These are phyloP conservation scores for Okamejei kenojei DNA, from an alignment of 2,797 vertebrate species.

Conservation along the genomic window DNA sequence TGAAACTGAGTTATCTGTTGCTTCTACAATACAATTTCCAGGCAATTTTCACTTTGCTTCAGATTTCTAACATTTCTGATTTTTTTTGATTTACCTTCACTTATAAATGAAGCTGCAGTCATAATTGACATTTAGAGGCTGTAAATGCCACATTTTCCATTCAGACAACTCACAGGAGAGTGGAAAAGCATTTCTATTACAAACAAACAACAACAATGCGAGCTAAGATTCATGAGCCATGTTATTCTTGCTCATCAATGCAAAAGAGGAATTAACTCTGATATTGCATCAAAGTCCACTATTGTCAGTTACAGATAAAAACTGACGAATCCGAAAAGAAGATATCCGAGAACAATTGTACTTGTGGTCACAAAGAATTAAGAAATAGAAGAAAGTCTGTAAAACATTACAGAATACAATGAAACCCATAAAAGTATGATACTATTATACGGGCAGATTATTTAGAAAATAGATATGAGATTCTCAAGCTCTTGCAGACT, in stretches of 20 bases:
- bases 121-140: neutral
- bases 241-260: neutral
- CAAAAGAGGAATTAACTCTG: neutral
- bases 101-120: neutral
- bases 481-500: neutral
- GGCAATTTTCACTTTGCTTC: neutral
- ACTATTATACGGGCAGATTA: neutral
- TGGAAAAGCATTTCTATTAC: neutral
- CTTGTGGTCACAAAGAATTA: neutral
- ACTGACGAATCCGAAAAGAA: too few species aligned
- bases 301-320: slow-evolving; percentile 1
- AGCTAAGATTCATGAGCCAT: neutral
- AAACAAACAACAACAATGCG: too few species aligned
- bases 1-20: neutral
- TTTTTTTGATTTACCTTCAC: neutral
- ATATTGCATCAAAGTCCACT: neutral
- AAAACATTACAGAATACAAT: neutral
- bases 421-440: neutral
- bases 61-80: neutral
- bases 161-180: neutral
- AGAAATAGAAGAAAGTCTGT: neutral
- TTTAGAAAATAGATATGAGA: neutral
- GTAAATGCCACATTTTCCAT: neutral
- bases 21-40: neutral
- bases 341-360: neutral